A percentile compares a stretch with the other conserved stretches of the same genome.
Conservation (phyloP, 2,888 invertebrate species). For the Leucoma salicis region DNA sequence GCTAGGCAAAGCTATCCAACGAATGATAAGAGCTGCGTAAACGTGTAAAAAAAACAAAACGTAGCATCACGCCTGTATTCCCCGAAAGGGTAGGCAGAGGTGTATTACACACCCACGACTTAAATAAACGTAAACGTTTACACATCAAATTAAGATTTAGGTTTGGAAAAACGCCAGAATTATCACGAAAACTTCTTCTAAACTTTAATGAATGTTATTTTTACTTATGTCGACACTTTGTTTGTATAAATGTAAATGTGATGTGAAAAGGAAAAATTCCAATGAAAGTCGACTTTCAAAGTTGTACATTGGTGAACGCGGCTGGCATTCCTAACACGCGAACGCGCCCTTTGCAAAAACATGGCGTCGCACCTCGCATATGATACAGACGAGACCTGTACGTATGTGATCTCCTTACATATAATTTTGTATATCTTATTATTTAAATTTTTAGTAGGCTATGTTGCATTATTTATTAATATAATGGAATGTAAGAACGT, state of each 20-base stretch:
- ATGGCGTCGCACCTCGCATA: conserved; percentile 32
- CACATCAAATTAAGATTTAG: no score
- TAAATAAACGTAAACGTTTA: no score
- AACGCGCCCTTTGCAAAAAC: conserved; percentile 55
- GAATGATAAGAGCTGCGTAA: no score
- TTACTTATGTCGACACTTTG: conserved; percentile 34
- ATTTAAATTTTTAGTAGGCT: background rate
- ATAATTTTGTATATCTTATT: conserved; percentile 20
- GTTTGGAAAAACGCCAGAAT: no score
- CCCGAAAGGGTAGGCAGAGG: no score
- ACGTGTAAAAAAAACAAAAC: no score
- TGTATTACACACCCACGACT: no score
- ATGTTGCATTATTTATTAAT: conserved; percentile 2
- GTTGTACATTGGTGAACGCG: conserved; percentile 55
- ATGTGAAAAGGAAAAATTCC: conserved; percentile 53
- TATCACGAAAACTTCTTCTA: no score
- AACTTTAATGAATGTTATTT: conserved; percentile 28
- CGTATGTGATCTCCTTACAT: conserved; percentile 31
- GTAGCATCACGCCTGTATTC: no score
- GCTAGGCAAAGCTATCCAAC: no score
- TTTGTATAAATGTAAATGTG: conserved; percentile 66
- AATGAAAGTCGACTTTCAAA: conserved; percentile 75
- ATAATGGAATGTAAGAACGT: background rate
- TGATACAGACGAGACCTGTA: conserved; percentile 35
- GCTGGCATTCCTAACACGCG: conserved; percentile 43